phyloP scores from a whole-genome alignment of 2,888 invertebrate species.

The Scrobipalpa atriplicella region DNA sequence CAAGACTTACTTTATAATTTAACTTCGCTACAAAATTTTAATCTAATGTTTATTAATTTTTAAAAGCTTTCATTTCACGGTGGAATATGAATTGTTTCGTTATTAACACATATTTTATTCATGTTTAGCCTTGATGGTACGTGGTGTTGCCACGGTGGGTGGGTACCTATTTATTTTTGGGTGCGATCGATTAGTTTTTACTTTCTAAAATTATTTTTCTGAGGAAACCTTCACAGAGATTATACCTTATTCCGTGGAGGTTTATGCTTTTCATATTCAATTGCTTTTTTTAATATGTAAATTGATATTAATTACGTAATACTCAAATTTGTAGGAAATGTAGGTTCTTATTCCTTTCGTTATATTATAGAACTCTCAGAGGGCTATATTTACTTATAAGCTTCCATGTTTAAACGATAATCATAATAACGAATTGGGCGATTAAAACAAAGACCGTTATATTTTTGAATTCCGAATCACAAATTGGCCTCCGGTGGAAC shows the following conservation, averaged over 20 bases:
- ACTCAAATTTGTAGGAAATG: no score
- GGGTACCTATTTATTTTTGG: background rate
- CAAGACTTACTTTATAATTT: background rate
- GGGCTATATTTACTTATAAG: no score
- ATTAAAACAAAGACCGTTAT: conserved; percentile 36
- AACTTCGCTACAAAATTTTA: no score
- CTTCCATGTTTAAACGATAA: no score
- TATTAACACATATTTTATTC: conserved; percentile 8
- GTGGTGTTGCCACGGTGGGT: background rate
- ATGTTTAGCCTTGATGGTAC: background rate
- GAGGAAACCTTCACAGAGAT: no score
- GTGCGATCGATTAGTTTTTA: background rate
- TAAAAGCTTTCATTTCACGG: background rate
- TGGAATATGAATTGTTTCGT: background rate
- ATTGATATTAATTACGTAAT: no score
- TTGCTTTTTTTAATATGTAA: no score
- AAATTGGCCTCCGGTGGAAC: conserved; percentile 4
- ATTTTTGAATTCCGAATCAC: conserved; percentile 38
- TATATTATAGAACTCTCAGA: no score
- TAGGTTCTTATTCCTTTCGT: no score
- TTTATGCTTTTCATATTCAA: no score
- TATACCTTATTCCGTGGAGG: no score
- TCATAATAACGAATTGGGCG: background rate
- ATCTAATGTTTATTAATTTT: background rate
- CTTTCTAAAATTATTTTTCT: background rate